Percentiles rank a stretch among this genome's conserved stretches.
Conservation (phyloP, 2,113 vertebrate genomes). For the Hassar affinis region DNA sequence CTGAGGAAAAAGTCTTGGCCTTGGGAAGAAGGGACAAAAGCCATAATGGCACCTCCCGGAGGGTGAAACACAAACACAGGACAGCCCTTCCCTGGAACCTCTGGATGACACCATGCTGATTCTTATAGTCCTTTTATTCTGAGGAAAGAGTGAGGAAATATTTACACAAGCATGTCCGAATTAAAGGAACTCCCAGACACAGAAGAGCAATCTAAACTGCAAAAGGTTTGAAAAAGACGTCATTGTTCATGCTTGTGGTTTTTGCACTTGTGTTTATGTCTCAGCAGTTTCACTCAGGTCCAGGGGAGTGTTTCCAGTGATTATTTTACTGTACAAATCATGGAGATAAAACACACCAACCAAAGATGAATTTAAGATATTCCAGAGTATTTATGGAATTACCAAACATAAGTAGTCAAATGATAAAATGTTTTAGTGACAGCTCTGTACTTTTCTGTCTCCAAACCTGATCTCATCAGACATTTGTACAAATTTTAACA, state of each 20-base stretch:
- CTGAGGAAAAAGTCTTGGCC: conserved; percentile 20
- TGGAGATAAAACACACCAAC: background rate
- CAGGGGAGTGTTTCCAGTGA: background rate
- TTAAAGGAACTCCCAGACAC: background rate
- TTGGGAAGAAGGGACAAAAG: conserved; percentile 23
- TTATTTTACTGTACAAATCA: background rate
- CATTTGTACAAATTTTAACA: background rate
- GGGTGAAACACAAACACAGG: conserved; percentile 19
- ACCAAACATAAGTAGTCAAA: background rate
- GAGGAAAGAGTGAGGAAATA: conserved; percentile 5
- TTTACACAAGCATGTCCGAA: background rate
- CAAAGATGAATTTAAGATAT: background rate
- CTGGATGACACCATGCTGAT: conserved; percentile 69
- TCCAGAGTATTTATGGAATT: background rate
- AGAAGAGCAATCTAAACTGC: background rate
- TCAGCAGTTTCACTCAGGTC: background rate
- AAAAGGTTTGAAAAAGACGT: background rate
- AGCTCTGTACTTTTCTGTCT: background rate
- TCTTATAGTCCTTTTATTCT: conserved; percentile 16
- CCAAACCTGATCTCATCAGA: background rate
- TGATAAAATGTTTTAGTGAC: background rate
- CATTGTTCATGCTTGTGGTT: background rate
- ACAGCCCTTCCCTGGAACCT: conserved; percentile 58
- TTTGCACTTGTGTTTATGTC: background rate
- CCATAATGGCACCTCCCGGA: conserved; percentile 21